phyloP scores from a whole-genome alignment of 2,113 vertebrate genomes.

The Nothoprocta perdicaria region DNA sequence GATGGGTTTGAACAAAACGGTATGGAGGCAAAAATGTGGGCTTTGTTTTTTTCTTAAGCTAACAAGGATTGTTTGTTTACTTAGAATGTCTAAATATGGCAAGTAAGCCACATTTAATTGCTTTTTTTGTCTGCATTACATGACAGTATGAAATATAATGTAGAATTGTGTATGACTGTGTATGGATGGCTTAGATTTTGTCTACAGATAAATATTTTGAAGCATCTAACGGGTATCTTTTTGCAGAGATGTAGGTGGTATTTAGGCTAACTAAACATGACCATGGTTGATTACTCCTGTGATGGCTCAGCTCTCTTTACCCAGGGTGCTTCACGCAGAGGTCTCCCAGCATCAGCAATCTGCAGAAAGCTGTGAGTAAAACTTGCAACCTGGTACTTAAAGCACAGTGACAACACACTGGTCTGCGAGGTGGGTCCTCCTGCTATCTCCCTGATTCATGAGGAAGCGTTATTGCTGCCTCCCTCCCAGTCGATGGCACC shows the following conservation, averaged over 20 bases:
- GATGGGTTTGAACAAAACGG: background rate
- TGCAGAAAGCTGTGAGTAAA: background rate
- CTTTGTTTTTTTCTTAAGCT: background rate
- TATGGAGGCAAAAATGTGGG: background rate
- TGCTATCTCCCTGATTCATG: background rate
- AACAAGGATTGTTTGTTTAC: background rate
- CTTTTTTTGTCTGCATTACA: background rate
- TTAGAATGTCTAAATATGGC: background rate
- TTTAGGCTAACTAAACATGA: accelerated
- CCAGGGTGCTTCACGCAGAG: background rate
- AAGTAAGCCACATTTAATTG: background rate
- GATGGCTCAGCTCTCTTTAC: background rate
- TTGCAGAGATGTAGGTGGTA: background rate
- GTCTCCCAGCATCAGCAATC: background rate
- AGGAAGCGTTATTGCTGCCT: accelerated
- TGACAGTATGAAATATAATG: background rate
- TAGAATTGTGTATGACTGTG: background rate
- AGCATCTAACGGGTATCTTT: background rate
- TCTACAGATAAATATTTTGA: background rate
- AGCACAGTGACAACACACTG: background rate
- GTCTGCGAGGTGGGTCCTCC: background rate
- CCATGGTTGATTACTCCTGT: background rate
- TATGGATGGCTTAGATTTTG: background rate
- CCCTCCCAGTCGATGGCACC: background rate
- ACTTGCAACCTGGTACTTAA: background rate